phyloP scores from a whole-genome alignment of 2,797 vertebrate species.

The Eulemur coronatus region DNA sequence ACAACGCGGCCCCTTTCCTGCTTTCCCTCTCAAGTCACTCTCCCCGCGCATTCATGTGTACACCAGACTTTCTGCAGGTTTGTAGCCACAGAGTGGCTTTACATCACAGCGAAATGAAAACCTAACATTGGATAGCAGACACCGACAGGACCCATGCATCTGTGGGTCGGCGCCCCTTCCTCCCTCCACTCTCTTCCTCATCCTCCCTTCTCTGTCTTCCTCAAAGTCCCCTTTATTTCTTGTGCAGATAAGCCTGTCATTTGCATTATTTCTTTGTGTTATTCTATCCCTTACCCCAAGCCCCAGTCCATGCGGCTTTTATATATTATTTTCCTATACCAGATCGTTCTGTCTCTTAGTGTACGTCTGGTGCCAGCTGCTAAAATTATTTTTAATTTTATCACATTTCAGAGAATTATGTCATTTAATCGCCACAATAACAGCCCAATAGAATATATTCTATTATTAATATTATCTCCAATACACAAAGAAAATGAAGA shows the following conservation, averaged over 20 bases:
- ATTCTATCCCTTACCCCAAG: neutral
- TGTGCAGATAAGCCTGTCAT: neutral
- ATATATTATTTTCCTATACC: neutral
- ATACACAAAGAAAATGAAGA: constrained; percentile 10
- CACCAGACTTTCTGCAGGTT: neutral
- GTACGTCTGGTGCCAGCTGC: neutral
- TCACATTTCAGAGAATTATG: constrained; percentile 23
- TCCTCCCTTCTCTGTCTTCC: neutral
- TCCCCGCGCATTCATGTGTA: too few species aligned
- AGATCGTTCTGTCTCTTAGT: neutral
- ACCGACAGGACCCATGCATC: too few species aligned
- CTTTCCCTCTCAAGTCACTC: neutral
- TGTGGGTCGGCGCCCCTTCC: too few species aligned
- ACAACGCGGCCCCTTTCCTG: neutral
- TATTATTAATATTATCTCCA: neutral
- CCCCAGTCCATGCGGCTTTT: neutral
- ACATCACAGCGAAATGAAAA: neutral
- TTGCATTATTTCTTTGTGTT: neutral
- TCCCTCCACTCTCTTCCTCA: neutral
- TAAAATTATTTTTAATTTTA: constrained; percentile 39
- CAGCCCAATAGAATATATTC: neutral
- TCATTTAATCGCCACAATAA: constrained; percentile 40
- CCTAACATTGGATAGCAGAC: neutral
- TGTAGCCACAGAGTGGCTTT: neutral
- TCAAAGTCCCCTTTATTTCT: neutral